Conservation (phyloP, 2,797 vertebrate species). For the Loriculus beryllinus region DNA sequence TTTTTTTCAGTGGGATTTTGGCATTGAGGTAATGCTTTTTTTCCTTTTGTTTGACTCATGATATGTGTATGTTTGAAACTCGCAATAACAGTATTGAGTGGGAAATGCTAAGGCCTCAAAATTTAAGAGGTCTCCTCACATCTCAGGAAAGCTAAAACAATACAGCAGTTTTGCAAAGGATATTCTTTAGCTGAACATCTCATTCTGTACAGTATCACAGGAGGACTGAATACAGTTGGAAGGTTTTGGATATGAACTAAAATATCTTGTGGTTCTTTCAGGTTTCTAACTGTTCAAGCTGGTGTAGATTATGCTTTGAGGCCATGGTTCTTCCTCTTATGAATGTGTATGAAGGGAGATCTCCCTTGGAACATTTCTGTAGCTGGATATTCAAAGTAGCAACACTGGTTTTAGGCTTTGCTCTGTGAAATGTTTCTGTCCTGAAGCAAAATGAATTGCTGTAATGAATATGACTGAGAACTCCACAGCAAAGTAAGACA, state of each 20-base stretch:
- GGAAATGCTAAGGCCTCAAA: not conserved
- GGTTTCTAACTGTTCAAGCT: not conserved
- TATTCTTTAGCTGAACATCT: not conserved
- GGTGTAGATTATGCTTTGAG: not conserved
- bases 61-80: not conserved
- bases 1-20: not conserved
- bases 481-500: not conserved
- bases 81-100: not conserved
- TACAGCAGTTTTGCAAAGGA: not conserved
- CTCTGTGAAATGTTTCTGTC: not conserved
- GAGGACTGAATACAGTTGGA: not conserved
- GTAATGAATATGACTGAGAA: not conserved
- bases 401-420: not conserved
- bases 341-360: not conserved
- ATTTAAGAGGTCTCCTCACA: not conserved
- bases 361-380: not conserved
- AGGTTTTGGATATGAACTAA: not conserved
- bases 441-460: not conserved
- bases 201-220: not conserved
- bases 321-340: not conserved
- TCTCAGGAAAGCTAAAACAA: not conserved
- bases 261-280: not conserved
- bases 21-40: rapidly evolving
- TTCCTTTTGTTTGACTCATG: not conserved
- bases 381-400: not conserved